Conservation (phyloP, 2,113 vertebrate species). For the Pandion haliaetus region DNA sequence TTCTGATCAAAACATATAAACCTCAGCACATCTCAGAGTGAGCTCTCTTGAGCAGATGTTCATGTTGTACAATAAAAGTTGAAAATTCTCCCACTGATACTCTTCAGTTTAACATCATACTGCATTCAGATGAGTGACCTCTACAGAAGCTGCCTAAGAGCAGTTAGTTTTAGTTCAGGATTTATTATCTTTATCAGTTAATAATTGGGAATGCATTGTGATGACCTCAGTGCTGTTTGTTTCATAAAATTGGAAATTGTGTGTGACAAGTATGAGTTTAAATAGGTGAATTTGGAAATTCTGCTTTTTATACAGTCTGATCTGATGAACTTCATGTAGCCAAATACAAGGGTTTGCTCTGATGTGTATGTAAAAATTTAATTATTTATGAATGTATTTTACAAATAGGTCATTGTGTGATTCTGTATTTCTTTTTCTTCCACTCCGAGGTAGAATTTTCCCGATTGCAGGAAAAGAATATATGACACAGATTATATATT, state of each 20-base stretch:
- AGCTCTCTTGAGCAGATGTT: neutral
- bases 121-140: neutral
- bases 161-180: slow-evolving; percentile 9
- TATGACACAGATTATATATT: neutral
- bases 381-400: neutral
- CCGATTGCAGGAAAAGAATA: neutral
- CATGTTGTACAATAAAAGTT: neutral
- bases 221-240: neutral
- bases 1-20: slow-evolving; percentile 5
- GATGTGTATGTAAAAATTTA: neutral
- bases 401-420: neutral
- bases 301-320: neutral
- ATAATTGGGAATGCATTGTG: neutral
- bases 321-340: neutral
- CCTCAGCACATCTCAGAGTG: neutral
- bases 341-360: neutral
- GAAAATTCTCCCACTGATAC: neutral
- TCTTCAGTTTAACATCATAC: neutral
- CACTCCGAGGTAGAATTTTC: neutral
- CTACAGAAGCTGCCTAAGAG: neutral
- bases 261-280: neutral
- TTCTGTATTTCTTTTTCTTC: neutral
- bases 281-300: slow-evolving; percentile 18
- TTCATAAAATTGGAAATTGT: neutral
- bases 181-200: neutral